Base-by-base conservation (phyloP, 2,797 vertebrate species). In the Pyrocephalus nanus region DNA sequence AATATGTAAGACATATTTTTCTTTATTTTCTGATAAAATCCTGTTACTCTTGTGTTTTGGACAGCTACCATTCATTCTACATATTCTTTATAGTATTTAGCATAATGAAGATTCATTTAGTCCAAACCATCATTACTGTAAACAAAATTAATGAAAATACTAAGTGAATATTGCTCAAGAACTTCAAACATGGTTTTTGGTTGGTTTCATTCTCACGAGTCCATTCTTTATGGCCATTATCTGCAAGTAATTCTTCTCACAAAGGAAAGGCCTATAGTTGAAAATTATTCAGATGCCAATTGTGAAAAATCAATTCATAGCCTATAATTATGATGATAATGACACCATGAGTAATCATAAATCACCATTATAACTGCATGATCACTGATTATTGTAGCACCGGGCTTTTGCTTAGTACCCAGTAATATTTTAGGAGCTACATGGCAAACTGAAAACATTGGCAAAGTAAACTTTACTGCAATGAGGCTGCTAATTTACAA, bases 251-350 rank as follows among this genome's bases (percentile, higher is more conserved):
- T 77, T 64, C 22, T 60, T 83, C 69, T 51, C n/a, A 72, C 12
- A 84, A 78, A 72, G 27, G 32, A 72, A 91, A 75, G 34, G 18
- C 21, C 55, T 72, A 27, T 0, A 0, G 43, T 8, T 93, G 73
- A 91, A 90, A 88, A 88, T 34, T 0, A 77, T 69, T 96, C 66
- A 69, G 38, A 86, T 86, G 85, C 48, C 93, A 93, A 94, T 94
- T 78, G 79, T 92, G 75, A 95, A 94, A 96, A 94, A 92, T 69
- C 92, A 90, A 95, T 90, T 95, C 66, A 66, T 78, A 92, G 47
- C 14, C 62, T 88, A 67, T 84, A 91, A 95, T 96, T 87, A 86
- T 65, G 32, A 74, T 87, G n/a, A 87, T 77, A 86, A 94, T 69
- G 61, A 92, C 85, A 91, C 69, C 60, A 92, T 81, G 85, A 75